Conservation (phyloP, 1,140 invertebrate species). For the Eumeta japonica region DNA sequence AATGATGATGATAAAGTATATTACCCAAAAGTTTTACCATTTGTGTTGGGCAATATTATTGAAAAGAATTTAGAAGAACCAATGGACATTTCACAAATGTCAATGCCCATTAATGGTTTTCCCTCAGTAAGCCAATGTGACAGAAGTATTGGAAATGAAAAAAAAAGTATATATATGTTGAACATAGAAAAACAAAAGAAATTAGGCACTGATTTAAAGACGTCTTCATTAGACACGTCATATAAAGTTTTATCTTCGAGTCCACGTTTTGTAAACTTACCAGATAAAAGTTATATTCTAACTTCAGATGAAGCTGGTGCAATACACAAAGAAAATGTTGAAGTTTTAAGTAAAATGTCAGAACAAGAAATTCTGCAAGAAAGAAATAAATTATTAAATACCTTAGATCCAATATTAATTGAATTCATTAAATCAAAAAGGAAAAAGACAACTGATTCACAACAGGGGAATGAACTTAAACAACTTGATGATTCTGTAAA, state of each 20-base stretch:
- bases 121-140: conserved; percentile 27
- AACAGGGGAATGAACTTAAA: too few relatives aligned
- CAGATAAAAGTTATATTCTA: conserved; percentile 56
- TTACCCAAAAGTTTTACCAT: conserved; percentile 46
- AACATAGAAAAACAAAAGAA: conserved; percentile 19
- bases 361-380: conserved; percentile 75
- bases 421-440: conserved; percentile 65
- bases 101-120: conserved; percentile 32
- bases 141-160: conserved; percentile 10
- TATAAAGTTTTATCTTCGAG: background rate
- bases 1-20: conserved; percentile 50
- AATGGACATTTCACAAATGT: background rate
- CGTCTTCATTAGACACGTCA: too few relatives aligned
- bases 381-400: conserved; percentile 64
- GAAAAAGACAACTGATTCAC: conserved; percentile 28
- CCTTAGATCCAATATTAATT: conserved; percentile 66
- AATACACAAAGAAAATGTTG: conserved; percentile 76
- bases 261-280: conserved; percentile 19
- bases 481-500: conserved; percentile 7
- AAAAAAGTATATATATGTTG: conserved; percentile 29
- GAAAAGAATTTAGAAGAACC: conserved; percentile 53
- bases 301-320: conserved; percentile 55
- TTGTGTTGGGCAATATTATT: conserved; percentile 62
- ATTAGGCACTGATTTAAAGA: too few relatives aligned
- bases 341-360: conserved; percentile 68